Base-by-base conservation (phyloP, 1,140 invertebrate species). In the Lordiphosa stackelbergi region DNA sequence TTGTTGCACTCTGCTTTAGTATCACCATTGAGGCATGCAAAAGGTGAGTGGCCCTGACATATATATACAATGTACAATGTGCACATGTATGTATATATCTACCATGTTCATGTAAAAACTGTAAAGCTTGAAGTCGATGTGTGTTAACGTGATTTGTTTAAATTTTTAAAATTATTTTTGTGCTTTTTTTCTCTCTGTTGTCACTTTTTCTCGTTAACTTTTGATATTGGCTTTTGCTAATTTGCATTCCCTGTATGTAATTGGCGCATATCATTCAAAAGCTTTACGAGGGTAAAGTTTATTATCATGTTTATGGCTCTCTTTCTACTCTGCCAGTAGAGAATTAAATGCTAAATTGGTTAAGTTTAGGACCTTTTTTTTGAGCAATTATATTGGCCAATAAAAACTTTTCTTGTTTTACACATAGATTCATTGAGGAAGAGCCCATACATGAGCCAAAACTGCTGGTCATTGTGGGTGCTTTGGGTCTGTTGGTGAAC, bases 1-100 rank as follows among this genome's bases (percentile, higher is more conserved):
- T 97, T 37, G 94, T 96, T n/a, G 96, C 96, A 8, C 88, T 98
- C 22, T 97, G 95, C 89, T 97, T 98, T 89, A 96, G 95, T 59
- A 96, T 97, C 73, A 93, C 94, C 2, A 94, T 97, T 28, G 95
- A 97, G 87, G 95, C 95, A 1, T 92, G 94, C 71, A 97, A 97
- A 88, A 91, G 95, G 88, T 88, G 57, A 84, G 70, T 59, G 8
- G 38, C 3, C 4, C n/a, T 22, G 49, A 54, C 49, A 41, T 22
- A 9, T 13, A 51, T 9, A 31, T 31, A 16, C 16, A 16, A 1
- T 16, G 16, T 16, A 16, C 16, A 16, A 16, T 16, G 16, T 16
- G 2, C 16, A 16, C 1, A 2, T 16, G 16, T 16, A 53, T 48
- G 4, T 31, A 9, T 41, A 19, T 41, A 16, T 41, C 5, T 9